phyloP scores from a whole-genome alignment of 2,888 invertebrate genomes.

The Papilio elwesi region DNA sequence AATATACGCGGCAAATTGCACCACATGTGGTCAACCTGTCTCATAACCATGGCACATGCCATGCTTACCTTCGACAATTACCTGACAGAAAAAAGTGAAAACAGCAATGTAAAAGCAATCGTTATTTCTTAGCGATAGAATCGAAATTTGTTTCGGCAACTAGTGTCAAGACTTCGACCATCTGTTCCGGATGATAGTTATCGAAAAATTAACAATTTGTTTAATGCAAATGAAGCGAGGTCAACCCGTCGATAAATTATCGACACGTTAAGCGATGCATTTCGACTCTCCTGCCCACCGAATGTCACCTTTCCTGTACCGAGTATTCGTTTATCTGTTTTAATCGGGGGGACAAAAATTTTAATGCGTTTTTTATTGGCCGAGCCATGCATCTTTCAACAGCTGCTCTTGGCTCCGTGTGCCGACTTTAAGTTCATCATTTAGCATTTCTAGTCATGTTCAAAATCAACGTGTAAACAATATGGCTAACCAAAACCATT shows the following conservation, averaged over 20 bases:
- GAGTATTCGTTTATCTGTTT: slow-evolving; percentile 70
- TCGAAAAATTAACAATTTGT: slow-evolving; percentile 85
- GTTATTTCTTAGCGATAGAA: slow-evolving; percentile 41
- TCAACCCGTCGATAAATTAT: slow-evolving; percentile 80
- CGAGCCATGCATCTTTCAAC: slow-evolving; percentile 55
- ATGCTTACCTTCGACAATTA: slow-evolving; percentile 77
- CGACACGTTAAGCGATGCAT: slow-evolving; percentile 72
- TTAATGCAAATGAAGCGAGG: slow-evolving; percentile 82
- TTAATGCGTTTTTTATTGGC: slow-evolving; percentile 66
- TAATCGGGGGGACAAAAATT: slow-evolving; percentile 66
- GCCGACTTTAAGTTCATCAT: slow-evolving; percentile 37
- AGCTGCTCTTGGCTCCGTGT: slow-evolving; percentile 56
- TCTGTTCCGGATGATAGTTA: slow-evolving; percentile 82
- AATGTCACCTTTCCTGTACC: slow-evolving; percentile 79
- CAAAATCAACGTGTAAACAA: slow-evolving; percentile 37
- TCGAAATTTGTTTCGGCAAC: slow-evolving; percentile 44
- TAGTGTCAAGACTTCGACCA: slow-evolving; percentile 60
- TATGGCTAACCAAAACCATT: slow-evolving; percentile 24
- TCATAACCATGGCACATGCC: slow-evolving; percentile 82
- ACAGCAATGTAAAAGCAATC: slow-evolving; percentile 43
- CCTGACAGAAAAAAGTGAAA: slow-evolving; percentile 63
- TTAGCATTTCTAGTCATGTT: slow-evolving; percentile 39
- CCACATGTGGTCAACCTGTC: slow-evolving; percentile 84
- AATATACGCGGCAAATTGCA: slow-evolving; percentile 77
- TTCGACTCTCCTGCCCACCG: slow-evolving; percentile 75